Conservation (phyloP, 2,888 invertebrate genomes). For the Fragum sueziense region DNA sequence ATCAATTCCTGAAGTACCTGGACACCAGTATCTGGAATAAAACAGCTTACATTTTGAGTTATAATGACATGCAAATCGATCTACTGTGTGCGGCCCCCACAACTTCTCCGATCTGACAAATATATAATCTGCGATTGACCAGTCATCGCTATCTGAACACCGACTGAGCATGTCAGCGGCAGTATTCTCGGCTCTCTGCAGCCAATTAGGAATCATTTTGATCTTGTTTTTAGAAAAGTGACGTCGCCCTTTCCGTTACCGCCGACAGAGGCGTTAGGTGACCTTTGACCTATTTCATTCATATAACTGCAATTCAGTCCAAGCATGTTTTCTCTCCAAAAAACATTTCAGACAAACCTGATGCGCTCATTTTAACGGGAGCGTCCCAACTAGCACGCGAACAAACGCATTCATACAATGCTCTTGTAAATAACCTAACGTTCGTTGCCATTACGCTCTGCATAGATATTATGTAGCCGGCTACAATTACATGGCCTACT, state of each 20-base stretch:
- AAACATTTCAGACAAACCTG: neutral
- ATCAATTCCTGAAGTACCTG: constrained; percentile 18
- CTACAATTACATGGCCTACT: neutral
- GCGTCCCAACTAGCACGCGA: neutral
- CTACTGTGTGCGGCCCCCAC: constrained; percentile 52
- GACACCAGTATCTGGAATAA: constrained; percentile 25
- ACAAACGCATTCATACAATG: neutral
- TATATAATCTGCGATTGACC: neutral
- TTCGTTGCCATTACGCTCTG: neutral
- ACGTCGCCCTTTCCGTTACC: neutral
- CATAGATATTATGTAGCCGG: neutral
- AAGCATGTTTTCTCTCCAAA: neutral
- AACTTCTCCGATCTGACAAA: neutral
- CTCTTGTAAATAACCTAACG: neutral
- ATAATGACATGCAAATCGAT: constrained; percentile 33
- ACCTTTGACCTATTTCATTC: neutral
- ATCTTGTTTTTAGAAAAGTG: neutral
- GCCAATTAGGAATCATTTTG: neutral
- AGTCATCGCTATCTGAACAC: neutral
- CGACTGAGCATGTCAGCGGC: neutral
- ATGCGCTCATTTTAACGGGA: neutral
- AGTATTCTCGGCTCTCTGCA: neutral
- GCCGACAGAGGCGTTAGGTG: neutral
- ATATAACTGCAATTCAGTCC: neutral
- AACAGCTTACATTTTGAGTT: constrained; percentile 28